Conservation (phyloP, 1,140 invertebrate genomes). For the Scaptodrosophila lebanonensis region DNA sequence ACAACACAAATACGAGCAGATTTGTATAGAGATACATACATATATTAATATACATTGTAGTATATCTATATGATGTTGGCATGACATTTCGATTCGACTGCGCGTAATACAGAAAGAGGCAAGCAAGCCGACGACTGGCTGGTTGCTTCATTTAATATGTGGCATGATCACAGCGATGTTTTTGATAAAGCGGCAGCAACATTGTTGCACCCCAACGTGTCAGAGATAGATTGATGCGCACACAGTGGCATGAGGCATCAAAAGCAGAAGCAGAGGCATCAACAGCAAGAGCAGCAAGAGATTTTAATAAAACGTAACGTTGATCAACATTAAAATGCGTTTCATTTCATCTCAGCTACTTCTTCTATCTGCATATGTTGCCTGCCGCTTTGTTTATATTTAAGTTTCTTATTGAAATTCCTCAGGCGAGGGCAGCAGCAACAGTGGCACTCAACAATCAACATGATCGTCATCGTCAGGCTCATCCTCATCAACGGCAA, state of each 20-base stretch:
- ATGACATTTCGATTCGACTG: too few species aligned
- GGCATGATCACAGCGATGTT: conserved; percentile 24
- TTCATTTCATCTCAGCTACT: conserved; percentile 14
- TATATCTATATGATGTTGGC: too few species aligned
- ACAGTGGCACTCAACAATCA: conserved; percentile 22
- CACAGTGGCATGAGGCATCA: conserved; percentile 26
- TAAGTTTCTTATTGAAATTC: conserved; percentile 58
- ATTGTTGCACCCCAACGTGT: conserved; percentile 57
- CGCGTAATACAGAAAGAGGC: background rate
- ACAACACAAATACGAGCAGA: background rate
- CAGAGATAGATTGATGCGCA: conserved; percentile 58
- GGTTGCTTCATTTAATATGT: conserved; percentile 39
- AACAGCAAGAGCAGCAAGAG: background rate
- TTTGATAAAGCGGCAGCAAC: conserved; percentile 47
- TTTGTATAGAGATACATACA: background rate
- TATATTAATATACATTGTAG: too few species aligned
- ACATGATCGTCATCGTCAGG: conserved; percentile 7
- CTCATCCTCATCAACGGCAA: conserved; percentile 8
- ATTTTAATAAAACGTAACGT: conserved; percentile 33
- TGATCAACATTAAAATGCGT: conserved; percentile 35
- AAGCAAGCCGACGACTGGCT: conserved; percentile 5
- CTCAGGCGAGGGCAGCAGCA: conserved; percentile 23
- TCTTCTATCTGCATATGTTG: conserved; percentile 6
- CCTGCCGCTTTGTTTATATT: conserved; percentile 8
- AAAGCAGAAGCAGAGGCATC: background rate